A percentile compares a stretch with the other conserved stretches of the same genome.
Evolutionary conservation across 2,888 invertebrate species (phyloP).

Genomic region (Chymomyza amoena): DNA sequence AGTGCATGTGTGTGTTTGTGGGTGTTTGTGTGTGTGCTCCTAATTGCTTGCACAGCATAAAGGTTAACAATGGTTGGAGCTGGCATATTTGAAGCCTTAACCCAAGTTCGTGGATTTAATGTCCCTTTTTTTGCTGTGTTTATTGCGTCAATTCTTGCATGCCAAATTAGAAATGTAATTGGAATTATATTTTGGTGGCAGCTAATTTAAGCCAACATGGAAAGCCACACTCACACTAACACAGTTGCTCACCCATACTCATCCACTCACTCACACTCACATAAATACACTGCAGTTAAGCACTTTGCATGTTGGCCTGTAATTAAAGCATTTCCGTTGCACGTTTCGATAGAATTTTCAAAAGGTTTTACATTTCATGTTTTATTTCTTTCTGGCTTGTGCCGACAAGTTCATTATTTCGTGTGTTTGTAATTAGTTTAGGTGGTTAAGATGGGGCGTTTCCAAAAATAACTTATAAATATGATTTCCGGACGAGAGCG

Average conservation of each 20-base stretch:
- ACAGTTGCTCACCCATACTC: neutral
- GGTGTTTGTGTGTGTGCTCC: neutral
- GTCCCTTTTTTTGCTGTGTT: slow-evolving; percentile 17
- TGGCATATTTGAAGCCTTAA: neutral
- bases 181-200: slow-evolving; percentile 49
- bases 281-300: slow-evolving; percentile 8
- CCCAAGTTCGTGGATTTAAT: slow-evolving; percentile 49
- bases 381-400: slow-evolving; percentile 16
- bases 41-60: slow-evolving; percentile 9
- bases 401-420: slow-evolving; percentile 31
- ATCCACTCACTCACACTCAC: neutral
- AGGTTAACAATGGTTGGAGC: neutral
- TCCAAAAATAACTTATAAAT: slow-evolving; percentile 30
- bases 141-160: neutral
- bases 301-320: slow-evolving; percentile 47
- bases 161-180: slow-evolving; percentile 22
- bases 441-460: neutral
- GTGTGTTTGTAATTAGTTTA: slow-evolving; percentile 44
- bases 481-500: slow-evolving; percentile 10
- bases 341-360: slow-evolving; percentile 18
- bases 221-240: neutral
- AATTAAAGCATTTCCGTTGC: slow-evolving; percentile 58
- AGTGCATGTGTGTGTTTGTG: slow-evolving; percentile 8
- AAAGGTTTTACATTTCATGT: slow-evolving; percentile 14
- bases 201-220: slow-evolving; percentile 41